These are phyloP conservation scores for Brachionus paranguensis DNA, from an alignment of 1,140 invertebrate species.

Conservation along the genomic window DNA sequence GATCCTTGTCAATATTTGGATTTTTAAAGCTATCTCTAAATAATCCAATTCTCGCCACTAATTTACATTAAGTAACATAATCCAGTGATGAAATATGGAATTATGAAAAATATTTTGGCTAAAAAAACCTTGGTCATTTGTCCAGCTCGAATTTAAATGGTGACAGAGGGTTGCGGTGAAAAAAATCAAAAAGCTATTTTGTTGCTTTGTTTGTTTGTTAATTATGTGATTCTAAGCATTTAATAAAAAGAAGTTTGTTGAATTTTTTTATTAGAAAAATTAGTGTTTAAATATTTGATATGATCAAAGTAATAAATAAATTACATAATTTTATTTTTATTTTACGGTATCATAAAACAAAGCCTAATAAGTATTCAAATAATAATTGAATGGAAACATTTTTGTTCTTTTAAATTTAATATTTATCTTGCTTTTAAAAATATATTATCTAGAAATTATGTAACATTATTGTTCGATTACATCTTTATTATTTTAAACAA, in stretches of 20 bases:
- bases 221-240: neutral
- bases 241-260: neutral
- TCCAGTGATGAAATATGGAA: neutral
- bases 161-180: neutral
- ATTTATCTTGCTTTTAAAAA: slow-evolving; percentile 1
- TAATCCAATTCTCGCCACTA: neutral
- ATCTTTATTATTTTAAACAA: neutral
- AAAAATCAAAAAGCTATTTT: neutral
- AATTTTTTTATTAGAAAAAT: neutral
- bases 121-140: neutral
- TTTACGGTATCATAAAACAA: neutral
- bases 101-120: neutral
- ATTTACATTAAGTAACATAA: neutral
- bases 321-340: neutral
- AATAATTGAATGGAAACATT: neutral
- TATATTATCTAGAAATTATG: neutral
- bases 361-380: neutral
- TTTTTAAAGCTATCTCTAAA: neutral
- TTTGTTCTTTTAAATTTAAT: neutral
- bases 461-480: neutral
- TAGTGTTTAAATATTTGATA: neutral
- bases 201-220: neutral
- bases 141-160: neutral
- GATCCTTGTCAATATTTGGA: neutral
- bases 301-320: neutral